Base-by-base conservation (phyloP, 2,113 vertebrate species). In the Nibea coibor region DNA sequence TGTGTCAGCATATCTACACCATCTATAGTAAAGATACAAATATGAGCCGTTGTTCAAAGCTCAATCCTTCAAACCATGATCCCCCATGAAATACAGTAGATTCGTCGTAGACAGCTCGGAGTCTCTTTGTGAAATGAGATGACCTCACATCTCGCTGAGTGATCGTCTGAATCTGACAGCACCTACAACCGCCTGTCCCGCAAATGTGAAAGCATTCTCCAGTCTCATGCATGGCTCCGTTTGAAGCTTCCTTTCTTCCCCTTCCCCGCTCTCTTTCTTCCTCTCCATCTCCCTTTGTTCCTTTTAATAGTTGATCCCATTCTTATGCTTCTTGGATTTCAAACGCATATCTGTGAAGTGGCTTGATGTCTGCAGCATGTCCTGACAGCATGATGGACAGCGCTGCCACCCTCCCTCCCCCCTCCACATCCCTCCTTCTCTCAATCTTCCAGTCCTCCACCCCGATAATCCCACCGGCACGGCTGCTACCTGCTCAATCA, bases 281-380 rank as follows among this genome's bases (percentile, higher is more conserved):
- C 51, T 71, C 62, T 69, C 72, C 11, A 12, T 72, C 63, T 86
- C 61, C 73, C 62, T 82, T 83, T 83, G 58, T 88, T 84, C 78
- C 51, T 87, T 74, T 73, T 87, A 86, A 87, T 88, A 75, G 82
- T 83, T 83, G 69, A 89, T 90, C 88, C 87, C 86, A 84, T 93
- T 93, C 85, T 93, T 87, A 83, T 76, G 89, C 79, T 84, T 91
- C 89, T 95, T 90, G 71, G 45, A 90, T 95, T 95, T 95, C 94
- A 94, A 94, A 94, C 82, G 58, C 76, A 78, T 81, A 68, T 91
- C 88, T 91, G 76, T 56, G 66, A 90, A 86, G 84, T 77, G 87
- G 68, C 87, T 91, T 83, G 90, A 90, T 88, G 89, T 85, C 82
- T 89, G 68, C 89, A 86, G 87, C 85, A 57, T 88, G 85, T 87